Base-by-base conservation (phyloP, 2,888 invertebrate species). In the Acleris literana region DNA sequence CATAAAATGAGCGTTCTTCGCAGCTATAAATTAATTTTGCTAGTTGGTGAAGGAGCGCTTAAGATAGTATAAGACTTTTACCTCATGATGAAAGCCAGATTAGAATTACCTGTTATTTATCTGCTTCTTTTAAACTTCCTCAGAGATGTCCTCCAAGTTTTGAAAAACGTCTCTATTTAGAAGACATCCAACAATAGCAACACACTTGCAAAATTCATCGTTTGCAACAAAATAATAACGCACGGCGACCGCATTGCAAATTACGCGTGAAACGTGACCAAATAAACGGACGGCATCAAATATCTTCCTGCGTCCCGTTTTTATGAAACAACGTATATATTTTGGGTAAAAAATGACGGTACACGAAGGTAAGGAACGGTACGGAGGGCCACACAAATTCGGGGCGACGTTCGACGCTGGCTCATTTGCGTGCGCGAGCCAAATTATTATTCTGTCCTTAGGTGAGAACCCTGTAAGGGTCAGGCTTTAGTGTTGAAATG, bases 321-420 rank as follows among this genome's bases (percentile, higher is more conserved):
- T 69, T 69, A 69, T 71, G 68, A 69, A 69, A 71, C 64, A 55
- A 60, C 66, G 68, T 59, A 69, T 69, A 71, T 63, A 62, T 66
- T 68, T 63, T 52, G 46, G 54, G 58, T 60, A 62, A 66, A 66
- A 66, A 66, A 62, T 62, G 52, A 62, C 57, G 66, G 66, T 66
- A 66, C 56, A 57, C 33, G 53, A 66, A 66, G 66, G 66, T 66
- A 66, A 62, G 57, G 66, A 62, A 62, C 39, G 64, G 57, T 63
- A 62, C 64, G 64, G 66, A 62, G 61, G 52, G 62, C 64, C 64
- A 63, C 48, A 64, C 69, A 66, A 69, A 71, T 71, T 68, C 64
- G 52, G 56, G 52, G 58, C 56, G 63, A 57, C 64, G 22, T 62
- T 57, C 57, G 57, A 55, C 68, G 63, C 63, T 60, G 66, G 66